Percentiles rank a stretch among this genome's conserved stretches.
These are phyloP conservation scores for Sinhomidia bicolor DNA, from an alignment of 2,888 invertebrate species.

Conservation along the genomic window DNA sequence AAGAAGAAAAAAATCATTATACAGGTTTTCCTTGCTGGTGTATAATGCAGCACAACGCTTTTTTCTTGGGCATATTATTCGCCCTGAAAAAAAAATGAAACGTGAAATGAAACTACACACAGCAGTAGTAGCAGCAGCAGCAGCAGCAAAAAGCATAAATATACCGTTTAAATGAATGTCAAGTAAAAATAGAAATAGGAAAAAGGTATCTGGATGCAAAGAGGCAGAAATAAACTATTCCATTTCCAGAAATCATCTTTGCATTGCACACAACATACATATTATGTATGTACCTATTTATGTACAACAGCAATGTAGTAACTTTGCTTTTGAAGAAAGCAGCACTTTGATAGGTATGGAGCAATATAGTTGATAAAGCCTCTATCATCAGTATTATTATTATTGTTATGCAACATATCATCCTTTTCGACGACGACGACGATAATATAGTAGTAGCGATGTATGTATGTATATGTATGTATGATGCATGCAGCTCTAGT, in stretches of 20 bases:
- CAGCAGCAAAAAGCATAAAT: too few relatives aligned
- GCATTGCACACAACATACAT: too few relatives aligned
- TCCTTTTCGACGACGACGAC: too few relatives aligned
- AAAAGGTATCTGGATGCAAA: slow-evolving; percentile 48
- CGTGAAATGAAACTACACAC: background rate
- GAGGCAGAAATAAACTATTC: slow-evolving; percentile 60
- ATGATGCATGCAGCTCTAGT: background rate
- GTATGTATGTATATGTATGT: background rate
- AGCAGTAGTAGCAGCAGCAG: background rate
- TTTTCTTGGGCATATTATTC: background rate
- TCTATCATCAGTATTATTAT: too few relatives aligned
- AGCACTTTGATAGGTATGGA: background rate
- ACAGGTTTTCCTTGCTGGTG: background rate
- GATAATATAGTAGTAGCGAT: too few relatives aligned
- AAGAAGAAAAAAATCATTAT: too few relatives aligned
- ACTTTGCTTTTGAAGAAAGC: background rate
- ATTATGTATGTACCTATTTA: background rate
- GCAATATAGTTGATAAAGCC: background rate
- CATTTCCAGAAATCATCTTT: slow-evolving; percentile 37
- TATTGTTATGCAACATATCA: too few relatives aligned
- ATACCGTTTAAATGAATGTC: slow-evolving; percentile 32
- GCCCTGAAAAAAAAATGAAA: background rate
- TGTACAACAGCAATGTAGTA: background rate
- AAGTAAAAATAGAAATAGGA: slow-evolving; percentile 33
- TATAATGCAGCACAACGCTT: background rate